Base-by-base conservation (phyloP, 1,140 invertebrate species). In the Oreohelix idahoensis region DNA sequence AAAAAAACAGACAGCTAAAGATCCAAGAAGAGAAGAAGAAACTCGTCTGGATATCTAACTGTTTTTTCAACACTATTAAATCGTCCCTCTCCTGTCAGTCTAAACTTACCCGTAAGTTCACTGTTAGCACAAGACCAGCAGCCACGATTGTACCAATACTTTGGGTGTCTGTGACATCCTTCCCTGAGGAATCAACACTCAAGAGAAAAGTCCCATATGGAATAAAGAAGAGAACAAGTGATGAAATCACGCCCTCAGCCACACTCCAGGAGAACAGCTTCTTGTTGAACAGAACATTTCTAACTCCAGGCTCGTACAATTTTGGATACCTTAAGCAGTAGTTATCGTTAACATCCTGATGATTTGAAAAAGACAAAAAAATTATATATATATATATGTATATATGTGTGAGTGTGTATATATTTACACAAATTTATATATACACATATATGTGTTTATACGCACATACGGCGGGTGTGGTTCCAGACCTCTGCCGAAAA, bases 221-320 rank as follows among this genome's bases (percentile, higher is more conserved):
- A 91, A 99, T 96, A 88, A 99, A 96, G 93, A 99, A 99, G 83
- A 99, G 94, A 83, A 99, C 96, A 87, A 98, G 95, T 77, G 98
- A 99, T 32, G 98, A 97, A 89, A 98, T 96, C 90, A 98, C 96
- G 23, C 98, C 98, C 92, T 99, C 97, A 74, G 97, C 92, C 36
- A 98, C 97, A 93, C 97, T 98, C 93, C 87, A 89, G 0, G 85
- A 84, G 88, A 93, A 93, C 36, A 90, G 87, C 75, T 90, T 91
- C 93, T 98, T 99, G 93, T 99, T 99, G 93, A 99, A 99, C 73
- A 99, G 95, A 83, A 97, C 94, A 93, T 98, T 97, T 83, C 95
- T 95, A 88, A 99, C 95, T 36, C 98, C 99, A 0, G 98, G 98
- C 77, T 96, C 96, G 93, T 99, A 99, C 42, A 99, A 94, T 90